phyloP scores from a whole-genome alignment of 2,797 vertebrate genomes.

The Helarctos malayanus region DNA sequence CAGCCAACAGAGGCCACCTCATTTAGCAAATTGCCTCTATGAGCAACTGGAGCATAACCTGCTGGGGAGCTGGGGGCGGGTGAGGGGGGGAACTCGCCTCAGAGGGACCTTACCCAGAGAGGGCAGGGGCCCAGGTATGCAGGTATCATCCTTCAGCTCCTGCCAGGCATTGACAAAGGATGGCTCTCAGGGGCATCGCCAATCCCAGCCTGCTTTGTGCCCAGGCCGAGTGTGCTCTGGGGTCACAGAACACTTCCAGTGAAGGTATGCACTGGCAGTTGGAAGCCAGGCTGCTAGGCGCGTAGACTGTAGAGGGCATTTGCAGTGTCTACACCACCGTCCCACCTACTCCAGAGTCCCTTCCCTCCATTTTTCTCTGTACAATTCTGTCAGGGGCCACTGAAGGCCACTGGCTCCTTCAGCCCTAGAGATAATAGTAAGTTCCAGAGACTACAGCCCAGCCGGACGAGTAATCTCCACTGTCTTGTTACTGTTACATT shows the following conservation, averaged over 20 bases:
- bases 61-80: neutral
- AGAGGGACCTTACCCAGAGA: neutral
- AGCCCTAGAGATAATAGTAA: neutral
- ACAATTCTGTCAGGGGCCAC: neutral
- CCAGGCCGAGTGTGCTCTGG: neutral
- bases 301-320: no score
- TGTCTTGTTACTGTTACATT: neutral
- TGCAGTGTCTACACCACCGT: neutral
- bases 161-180: neutral
- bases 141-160: neutral
- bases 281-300: neutral
- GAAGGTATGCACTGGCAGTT: neutral
- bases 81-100: neutral
- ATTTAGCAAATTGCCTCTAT: neutral
- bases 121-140: neutral
- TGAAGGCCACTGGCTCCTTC: neutral
- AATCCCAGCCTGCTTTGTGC: neutral
- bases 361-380: neutral
- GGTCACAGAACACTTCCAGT: neutral
- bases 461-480: no score
- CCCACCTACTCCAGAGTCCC: neutral
- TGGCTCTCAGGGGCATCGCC: neutral
- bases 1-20: neutral
- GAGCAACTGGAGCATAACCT: accelerated
- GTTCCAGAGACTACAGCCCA: neutral